These are phyloP conservation scores for Hyperoodon ampullatus DNA, from an alignment of 2,113 vertebrate genomes.

Conservation along the genomic window DNA sequence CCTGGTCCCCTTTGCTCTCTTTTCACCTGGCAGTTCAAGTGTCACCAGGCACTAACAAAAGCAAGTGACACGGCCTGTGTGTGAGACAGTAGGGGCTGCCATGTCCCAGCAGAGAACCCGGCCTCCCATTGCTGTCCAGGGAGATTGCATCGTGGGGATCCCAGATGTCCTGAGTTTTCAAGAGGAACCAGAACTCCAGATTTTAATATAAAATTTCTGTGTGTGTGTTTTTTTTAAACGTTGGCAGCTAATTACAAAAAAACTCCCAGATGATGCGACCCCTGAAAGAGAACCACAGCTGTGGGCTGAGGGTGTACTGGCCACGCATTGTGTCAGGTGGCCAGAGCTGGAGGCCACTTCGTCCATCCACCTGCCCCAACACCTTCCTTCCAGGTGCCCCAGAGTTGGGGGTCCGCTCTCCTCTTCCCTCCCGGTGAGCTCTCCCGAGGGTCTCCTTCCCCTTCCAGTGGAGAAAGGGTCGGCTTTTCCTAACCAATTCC, in stretches of 20 bases:
- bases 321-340: fast-evolving
- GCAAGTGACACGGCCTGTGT: not conserved
- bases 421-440: not conserved
- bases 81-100: fast-evolving
- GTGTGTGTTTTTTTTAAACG: not conserved
- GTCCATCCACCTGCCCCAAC: fast-evolving
- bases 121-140: no score
- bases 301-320: not conserved
- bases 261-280: not conserved
- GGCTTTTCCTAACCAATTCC: not conserved
- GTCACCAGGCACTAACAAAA: not conserved
- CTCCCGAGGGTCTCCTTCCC: fast-evolving
- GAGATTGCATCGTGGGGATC: not conserved
- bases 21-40: not conserved
- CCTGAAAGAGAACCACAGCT: not conserved
- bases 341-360: not conserved
- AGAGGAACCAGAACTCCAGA: not conserved
- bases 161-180: not conserved
- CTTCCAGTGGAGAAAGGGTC: not conserved
- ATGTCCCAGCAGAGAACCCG: not conserved
- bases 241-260: not conserved
- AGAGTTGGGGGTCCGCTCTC: fast-evolving
- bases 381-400: not conserved
- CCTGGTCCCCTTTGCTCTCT: not conserved
- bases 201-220: not conserved